These are phyloP conservation scores for Melanotaenia maccullochi DNA, from an alignment of 2,797 vertebrate species.

Conservation along the genomic window DNA sequence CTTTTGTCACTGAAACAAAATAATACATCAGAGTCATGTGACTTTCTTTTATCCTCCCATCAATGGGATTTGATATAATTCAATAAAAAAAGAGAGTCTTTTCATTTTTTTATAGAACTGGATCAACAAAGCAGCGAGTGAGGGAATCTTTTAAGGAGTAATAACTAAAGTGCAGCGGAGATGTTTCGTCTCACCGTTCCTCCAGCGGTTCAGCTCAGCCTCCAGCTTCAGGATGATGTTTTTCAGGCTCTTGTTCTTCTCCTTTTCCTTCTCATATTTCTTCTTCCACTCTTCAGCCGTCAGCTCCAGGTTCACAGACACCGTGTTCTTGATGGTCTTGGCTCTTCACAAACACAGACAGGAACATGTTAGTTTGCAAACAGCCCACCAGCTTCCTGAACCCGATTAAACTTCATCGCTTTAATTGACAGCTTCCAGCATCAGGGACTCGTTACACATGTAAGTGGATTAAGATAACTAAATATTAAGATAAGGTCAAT, in stretches of 20 bases:
- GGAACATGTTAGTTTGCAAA: neutral
- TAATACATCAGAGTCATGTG: too few species aligned
- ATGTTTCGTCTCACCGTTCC: constrained; percentile 81
- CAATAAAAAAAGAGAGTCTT: too few species aligned
- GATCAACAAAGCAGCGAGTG: too few species aligned
- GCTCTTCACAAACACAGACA: constrained; percentile 78
- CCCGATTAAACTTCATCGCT: neutral
- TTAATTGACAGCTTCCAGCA: neutral
- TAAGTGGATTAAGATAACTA: neutral
- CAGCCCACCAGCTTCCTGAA: neutral
- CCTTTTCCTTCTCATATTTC: constrained; percentile 94
- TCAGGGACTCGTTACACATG: neutral
- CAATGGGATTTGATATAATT: too few species aligned
- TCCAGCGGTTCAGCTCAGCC: constrained; percentile 90
- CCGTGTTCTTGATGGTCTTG: constrained; percentile 96
- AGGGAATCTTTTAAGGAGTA: too few species aligned
- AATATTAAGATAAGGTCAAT: neutral
- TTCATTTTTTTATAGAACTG: too few species aligned
- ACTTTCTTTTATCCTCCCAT: too few species aligned
- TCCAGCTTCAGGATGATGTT: constrained; percentile 89
- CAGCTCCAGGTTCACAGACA: constrained; percentile 94
- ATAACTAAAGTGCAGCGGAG: too few species aligned
- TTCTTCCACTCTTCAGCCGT: constrained; percentile 97
- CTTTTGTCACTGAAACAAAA: too few species aligned
- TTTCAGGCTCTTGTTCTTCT: constrained; percentile 90